A percentile compares a stretch with the other conserved stretches of the same genome.
phyloP scores from a whole-genome alignment of 1,140 invertebrate species.

The Eciton burchellii region DNA sequence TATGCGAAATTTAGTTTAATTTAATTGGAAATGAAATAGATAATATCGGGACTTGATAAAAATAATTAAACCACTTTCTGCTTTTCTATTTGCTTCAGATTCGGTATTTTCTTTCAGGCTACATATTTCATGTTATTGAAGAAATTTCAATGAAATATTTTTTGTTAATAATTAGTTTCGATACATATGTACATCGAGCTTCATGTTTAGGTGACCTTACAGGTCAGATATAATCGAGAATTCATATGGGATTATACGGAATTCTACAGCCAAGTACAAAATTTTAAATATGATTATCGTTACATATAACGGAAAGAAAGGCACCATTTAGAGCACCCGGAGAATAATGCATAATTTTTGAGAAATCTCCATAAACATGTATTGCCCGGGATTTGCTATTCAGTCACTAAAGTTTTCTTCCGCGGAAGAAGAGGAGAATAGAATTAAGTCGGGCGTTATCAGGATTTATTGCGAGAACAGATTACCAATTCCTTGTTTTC shows the following conservation, averaged over 20 bases:
- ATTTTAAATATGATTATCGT: constrained; percentile 56
- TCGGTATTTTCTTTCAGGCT: background rate
- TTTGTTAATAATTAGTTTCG: background rate
- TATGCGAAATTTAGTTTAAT: constrained; percentile 15
- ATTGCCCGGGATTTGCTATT: constrained; percentile 32
- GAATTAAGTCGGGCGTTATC: constrained; percentile 11
- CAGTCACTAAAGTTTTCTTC: background rate
- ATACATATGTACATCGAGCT: constrained; percentile 52
- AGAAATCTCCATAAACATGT: background rate
- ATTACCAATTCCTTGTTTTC: constrained; percentile 2
- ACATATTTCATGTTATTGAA: background rate
- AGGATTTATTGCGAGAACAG: constrained; percentile 1
- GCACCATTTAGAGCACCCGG: background rate
- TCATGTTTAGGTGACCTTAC: background rate
- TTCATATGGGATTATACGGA: constrained; percentile 26
- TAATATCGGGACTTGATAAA: background rate
- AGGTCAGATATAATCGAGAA: constrained; percentile 28
- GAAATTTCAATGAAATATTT: constrained; percentile 1
- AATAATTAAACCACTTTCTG: background rate
- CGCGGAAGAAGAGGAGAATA: background rate
- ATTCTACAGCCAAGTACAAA: constrained; percentile 69
- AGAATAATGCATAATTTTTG: background rate
- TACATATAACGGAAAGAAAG: constrained; percentile 1
- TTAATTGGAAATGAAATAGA: background rate
- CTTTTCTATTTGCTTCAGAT: background rate